phyloP scores from a whole-genome alignment of 2,888 invertebrate genomes.

The Mantis religiosa region DNA sequence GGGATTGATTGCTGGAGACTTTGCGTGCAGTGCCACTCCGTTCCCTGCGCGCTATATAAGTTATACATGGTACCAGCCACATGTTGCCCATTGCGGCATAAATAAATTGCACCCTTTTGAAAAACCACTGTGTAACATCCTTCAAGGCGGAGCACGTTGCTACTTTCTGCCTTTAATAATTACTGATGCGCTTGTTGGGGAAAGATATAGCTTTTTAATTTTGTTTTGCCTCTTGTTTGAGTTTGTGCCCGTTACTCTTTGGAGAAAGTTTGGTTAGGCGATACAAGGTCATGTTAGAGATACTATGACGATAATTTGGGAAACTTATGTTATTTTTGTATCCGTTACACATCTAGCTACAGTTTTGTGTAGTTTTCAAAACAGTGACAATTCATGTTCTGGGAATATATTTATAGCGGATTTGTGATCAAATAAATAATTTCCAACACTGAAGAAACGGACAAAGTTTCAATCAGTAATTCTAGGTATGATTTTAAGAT shows the following conservation, averaged over 20 bases:
- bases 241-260: neutral
- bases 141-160: neutral
- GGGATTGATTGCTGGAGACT: neutral
- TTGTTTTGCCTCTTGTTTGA: neutral
- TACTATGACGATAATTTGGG: neutral
- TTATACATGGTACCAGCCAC: neutral
- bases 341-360: too few relatives aligned
- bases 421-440: too few relatives aligned
- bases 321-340: too few relatives aligned
- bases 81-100: neutral
- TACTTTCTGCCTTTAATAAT: neutral
- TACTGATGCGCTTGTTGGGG: neutral
- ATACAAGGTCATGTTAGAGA: neutral
- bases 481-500: too few relatives aligned
- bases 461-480: too few relatives aligned
- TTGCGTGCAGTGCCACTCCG: neutral
- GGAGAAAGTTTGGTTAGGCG: too few relatives aligned
- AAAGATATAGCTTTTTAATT: neutral
- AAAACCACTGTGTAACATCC: neutral
- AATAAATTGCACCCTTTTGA: neutral
- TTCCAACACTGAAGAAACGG: too few relatives aligned
- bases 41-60: neutral
- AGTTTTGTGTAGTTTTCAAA: too few relatives aligned
- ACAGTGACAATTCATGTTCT: too few relatives aligned
- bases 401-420: too few relatives aligned